phyloP scores from a whole-genome alignment of 2,797 vertebrate species.

The Danio kyathit region DNA sequence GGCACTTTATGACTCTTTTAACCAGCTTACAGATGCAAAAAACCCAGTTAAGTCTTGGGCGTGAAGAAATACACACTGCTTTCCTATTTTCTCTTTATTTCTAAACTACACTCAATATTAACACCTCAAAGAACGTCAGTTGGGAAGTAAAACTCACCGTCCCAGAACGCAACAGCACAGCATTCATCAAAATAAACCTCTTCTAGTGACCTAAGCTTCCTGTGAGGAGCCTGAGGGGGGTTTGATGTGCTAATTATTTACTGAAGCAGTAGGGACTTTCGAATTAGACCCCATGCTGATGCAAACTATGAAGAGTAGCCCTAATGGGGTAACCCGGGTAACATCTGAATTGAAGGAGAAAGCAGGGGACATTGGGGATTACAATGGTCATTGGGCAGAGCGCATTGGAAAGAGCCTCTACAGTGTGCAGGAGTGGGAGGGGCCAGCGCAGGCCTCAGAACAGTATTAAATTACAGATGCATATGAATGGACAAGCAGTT shows the following conservation, averaged over 20 bases:
- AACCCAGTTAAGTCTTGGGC: constrained; percentile 19
- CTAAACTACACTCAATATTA: constrained; percentile 48
- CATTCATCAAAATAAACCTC: constrained; percentile 76
- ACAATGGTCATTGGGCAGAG: constrained; percentile 73
- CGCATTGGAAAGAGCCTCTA: constrained; percentile 69
- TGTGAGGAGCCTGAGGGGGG: constrained; percentile 72
- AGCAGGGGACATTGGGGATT: constrained; percentile 62
- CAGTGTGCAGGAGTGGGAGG: constrained; percentile 54
- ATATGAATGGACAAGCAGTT: constrained; percentile 83
- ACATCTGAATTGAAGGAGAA: constrained; percentile 74
- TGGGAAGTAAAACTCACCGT: constrained; percentile 59
- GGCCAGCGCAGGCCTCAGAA: constrained; percentile 63
- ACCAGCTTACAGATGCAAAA: constrained; percentile 45
- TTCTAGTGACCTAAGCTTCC: constrained; percentile 77
- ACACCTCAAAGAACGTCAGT: constrained; percentile 45
- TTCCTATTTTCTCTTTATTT: constrained; percentile 8
- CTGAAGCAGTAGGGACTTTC: constrained; percentile 80
- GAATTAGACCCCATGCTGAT: constrained; percentile 75
- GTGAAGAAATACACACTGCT: constrained; percentile 11
- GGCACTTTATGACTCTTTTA: constrained; percentile 44
- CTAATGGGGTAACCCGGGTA: constrained; percentile 79
- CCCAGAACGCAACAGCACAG: constrained; percentile 66
- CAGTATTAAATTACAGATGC: constrained; percentile 85
- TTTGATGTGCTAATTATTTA: constrained; percentile 82
- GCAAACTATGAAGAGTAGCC: constrained; percentile 73